Percentiles rank a stretch among this genome's conserved stretches.
phyloP scores from a whole-genome alignment of 2,888 invertebrate species.

The Ormyrus rosae region DNA sequence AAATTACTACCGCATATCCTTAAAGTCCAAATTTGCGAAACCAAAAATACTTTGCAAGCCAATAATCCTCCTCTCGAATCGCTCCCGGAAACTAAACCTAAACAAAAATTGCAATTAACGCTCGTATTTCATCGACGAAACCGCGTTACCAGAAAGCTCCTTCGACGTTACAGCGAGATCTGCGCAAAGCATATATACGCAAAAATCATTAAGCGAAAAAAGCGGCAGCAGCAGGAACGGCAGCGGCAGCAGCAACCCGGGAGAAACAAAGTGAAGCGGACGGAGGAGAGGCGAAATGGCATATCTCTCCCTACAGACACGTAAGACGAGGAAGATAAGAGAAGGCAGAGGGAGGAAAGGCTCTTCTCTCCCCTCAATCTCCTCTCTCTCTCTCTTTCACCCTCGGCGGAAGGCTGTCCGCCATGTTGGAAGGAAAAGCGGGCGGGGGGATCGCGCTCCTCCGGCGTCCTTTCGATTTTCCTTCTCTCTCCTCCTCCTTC shows the following conservation, averaged over 20 bases:
- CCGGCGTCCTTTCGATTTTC: conserved; percentile 25
- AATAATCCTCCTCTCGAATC: too few species aligned
- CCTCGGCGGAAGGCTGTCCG: background rate
- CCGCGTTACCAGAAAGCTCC: too few species aligned
- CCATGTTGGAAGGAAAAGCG: conserved; percentile 36
- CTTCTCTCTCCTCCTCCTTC: background rate
- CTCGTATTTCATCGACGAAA: too few species aligned
- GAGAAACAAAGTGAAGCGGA: conserved; percentile 31
- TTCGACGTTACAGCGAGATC: background rate
- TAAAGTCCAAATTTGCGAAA: too few species aligned
- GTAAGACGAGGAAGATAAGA: background rate
- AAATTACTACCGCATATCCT: too few species aligned
- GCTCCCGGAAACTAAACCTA: too few species aligned
- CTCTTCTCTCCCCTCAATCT: background rate
- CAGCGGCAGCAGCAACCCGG: background rate
- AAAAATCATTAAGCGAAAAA: conserved; percentile 6
- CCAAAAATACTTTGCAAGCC: too few species aligned
- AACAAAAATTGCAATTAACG: too few species aligned
- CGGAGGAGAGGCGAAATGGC: conserved; percentile 7
- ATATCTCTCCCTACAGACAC: background rate
- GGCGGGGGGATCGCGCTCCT: background rate
- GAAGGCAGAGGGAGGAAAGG: background rate
- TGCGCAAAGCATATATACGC: background rate
- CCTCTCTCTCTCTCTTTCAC: conserved; percentile 4
- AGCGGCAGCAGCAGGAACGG: background rate